Percentiles rank a stretch among this genome's conserved stretches.
phyloP scores from a whole-genome alignment of 2,888 invertebrate species.

The Conops quadrifasciatus region DNA sequence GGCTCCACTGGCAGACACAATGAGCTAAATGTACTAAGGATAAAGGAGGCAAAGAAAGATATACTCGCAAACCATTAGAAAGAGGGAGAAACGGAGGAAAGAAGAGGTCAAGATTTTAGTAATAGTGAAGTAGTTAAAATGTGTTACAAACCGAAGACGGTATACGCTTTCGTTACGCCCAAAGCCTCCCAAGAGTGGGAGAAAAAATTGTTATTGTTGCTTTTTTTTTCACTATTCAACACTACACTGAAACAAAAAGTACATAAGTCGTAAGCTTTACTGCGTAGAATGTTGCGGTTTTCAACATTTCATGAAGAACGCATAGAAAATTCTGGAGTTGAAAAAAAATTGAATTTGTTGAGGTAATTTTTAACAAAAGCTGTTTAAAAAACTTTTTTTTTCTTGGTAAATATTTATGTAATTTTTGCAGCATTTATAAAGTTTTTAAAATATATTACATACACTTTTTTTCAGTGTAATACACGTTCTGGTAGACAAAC shows the following conservation, averaged over 20 bases:
- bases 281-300: too few species aligned
- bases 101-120: neutral
- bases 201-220: neutral
- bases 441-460: neutral
- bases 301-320: too few species aligned
- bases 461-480: too few species aligned
- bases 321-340: too few species aligned
- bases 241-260: too few species aligned
- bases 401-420: neutral
- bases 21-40: neutral
- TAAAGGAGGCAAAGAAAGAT: neutral
- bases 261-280: too few species aligned
- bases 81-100: neutral
- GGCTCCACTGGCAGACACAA: neutral
- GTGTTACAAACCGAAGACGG: constrained; percentile 7
- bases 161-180: neutral
- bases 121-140: constrained; percentile 17
- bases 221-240: neutral
- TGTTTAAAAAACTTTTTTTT: neutral
- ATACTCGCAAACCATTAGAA: neutral
- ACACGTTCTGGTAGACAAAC: too few species aligned
- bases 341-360: too few species aligned
- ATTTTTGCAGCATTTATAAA: neutral
- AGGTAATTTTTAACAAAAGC: too few species aligned
- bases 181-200: neutral